phyloP scores from a whole-genome alignment of 2,797 vertebrate genomes.

The Falco columbarius region DNA sequence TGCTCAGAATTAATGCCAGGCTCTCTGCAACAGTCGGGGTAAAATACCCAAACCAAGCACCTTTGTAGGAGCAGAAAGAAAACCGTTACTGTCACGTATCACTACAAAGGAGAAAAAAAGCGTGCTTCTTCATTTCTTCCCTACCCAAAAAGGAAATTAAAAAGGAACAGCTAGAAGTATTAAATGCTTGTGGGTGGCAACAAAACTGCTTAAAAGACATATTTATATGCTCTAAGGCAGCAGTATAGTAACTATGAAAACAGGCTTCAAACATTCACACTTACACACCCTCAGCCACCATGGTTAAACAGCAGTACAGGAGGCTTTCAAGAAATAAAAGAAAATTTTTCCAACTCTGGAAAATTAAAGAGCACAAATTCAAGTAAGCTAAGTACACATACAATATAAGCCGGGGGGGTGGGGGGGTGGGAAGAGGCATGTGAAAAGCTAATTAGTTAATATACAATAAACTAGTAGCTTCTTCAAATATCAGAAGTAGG shows the following conservation, averaged over 20 bases:
- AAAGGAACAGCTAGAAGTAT: not conserved
- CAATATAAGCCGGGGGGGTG: not conserved
- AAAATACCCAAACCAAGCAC: not conserved
- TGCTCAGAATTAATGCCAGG: not conserved
- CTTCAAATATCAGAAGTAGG: not conserved
- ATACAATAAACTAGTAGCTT: not conserved
- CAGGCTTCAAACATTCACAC: not conserved
- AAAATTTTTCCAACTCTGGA: not conserved
- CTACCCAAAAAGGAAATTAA: not conserved
- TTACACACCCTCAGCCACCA: not conserved
- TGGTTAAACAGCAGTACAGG: not conserved
- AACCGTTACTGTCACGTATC: accelerated
- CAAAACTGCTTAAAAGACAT: not conserved
- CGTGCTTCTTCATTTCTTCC: not conserved
- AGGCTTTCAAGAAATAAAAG: not conserved
- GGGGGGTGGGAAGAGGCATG: no score
- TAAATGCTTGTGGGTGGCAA: not conserved
- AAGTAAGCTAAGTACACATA: accelerated
- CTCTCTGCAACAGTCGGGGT: not conserved
- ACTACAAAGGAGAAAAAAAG: not conserved
- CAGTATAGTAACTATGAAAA: not conserved
- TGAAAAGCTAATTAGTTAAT: not conserved
- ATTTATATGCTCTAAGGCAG: not conserved
- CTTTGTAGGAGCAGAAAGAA: not conserved
- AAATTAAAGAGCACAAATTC: not conserved